phyloP scores from a whole-genome alignment of 2,888 invertebrate species.

The Hedychridium roseum region DNA sequence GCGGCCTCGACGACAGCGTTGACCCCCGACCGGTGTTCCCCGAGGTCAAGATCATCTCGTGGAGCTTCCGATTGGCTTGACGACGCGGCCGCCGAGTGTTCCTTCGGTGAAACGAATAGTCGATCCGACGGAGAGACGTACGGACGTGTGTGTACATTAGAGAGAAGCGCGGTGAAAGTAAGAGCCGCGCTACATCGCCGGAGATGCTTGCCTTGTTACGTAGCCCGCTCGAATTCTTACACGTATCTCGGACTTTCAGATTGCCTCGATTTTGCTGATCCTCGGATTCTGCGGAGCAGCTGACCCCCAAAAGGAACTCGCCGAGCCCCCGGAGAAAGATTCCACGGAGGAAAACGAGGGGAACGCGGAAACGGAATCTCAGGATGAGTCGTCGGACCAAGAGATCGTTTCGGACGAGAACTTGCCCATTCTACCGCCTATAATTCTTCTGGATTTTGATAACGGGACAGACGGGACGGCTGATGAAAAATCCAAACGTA shows the following conservation, averaged over 20 bases:
- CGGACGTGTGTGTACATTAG: background rate
- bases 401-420: conserved; percentile 21
- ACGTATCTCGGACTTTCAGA: conserved; percentile 42
- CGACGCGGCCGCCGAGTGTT: no score
- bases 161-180: conserved; percentile 50
- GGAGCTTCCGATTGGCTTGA: no score
- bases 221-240: conserved; percentile 17
- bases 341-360: background rate
- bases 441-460: conserved; percentile 56
- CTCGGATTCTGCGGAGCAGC: conserved; percentile 28
- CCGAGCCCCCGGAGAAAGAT: background rate
- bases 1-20: conserved; percentile 8
- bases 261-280: conserved; percentile 40
- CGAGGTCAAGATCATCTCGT: conserved; percentile 16
- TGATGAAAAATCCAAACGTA: conserved; percentile 69
- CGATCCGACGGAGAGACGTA: conserved; percentile 2
- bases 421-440: conserved; percentile 55
- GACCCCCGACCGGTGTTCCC: conserved; percentile 14
- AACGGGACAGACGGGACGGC: conserved; percentile 41
- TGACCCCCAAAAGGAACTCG: conserved; percentile 9
- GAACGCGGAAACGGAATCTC: conserved; percentile 5
- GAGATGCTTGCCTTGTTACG: conserved; percentile 23
- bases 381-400: no score
- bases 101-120: no score
- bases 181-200: conserved; percentile 41